Evolutionary conservation across 2,888 invertebrate genomes (phyloP).

Genomic region (Scaptomyza flava): DNA sequence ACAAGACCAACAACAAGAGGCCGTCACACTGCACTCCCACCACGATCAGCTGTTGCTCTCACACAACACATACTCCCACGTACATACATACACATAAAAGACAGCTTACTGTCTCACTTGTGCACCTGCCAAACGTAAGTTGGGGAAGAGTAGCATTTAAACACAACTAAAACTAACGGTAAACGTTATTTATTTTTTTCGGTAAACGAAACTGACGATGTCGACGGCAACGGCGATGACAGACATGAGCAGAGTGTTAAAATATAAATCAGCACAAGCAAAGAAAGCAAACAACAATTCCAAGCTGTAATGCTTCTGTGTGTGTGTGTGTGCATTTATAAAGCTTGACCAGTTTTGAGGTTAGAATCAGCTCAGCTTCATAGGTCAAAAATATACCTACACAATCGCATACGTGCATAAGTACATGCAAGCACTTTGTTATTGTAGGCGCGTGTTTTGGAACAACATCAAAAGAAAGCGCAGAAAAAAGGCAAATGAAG

Average conservation of each 20-base stretch:
- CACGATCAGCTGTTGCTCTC: constrained; percentile 71
- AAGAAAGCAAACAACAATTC: constrained; percentile 55
- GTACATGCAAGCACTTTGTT: constrained; percentile 19
- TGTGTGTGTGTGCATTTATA: constrained; percentile 24
- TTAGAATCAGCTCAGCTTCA: constrained; percentile 64
- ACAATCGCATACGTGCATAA: constrained; percentile 1
- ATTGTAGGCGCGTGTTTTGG: constrained; percentile 33
- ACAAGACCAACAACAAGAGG: constrained; percentile 44
- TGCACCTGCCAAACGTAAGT: constrained; percentile 41
- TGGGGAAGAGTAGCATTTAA: constrained; percentile 31
- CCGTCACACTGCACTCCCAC: constrained; percentile 47
- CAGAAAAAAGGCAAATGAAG: constrained; percentile 16
- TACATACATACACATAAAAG: constrained; percentile 16
- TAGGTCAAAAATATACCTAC: constrained; percentile 44
- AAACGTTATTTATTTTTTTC: constrained; percentile 36
- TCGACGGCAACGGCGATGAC: background rate
- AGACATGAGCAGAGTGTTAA: constrained; percentile 47
- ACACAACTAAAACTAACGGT: constrained; percentile 50
- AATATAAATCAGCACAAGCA: constrained; percentile 57
- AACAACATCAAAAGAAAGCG: constrained; percentile 45
- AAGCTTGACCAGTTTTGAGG: constrained; percentile 64
- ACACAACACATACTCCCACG: constrained; percentile 37
- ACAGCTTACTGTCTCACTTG: constrained; percentile 43
- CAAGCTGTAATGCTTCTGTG: constrained; percentile 1
- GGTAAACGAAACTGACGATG: constrained; percentile 34